Evolutionary conservation across 1,140 invertebrate species (phyloP).

Genomic region (Drosophila bifasciata): DNA sequence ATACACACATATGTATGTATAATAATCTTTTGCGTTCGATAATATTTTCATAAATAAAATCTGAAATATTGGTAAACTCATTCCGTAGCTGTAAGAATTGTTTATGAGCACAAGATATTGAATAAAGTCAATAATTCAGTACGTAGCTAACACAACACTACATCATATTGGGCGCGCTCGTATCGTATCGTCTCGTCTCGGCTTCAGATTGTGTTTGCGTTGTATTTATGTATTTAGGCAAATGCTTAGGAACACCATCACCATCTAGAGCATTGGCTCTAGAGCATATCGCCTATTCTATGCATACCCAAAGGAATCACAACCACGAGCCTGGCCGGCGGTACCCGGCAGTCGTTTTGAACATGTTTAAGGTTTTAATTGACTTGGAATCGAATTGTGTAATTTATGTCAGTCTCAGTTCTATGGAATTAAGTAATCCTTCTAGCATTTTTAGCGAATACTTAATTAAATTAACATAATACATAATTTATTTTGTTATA

Average conservation of each 20-base stretch:
- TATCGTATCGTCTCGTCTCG: background rate
- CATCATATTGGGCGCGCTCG: background rate
- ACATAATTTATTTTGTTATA: conserved; percentile 71
- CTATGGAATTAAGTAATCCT: conserved; percentile 57
- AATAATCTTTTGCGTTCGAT: conserved; percentile 11
- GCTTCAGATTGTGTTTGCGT: conserved; percentile 18
- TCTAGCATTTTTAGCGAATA: conserved; percentile 60
- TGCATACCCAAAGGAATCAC: background rate
- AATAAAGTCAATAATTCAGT: conserved; percentile 27
- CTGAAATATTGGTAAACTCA: conserved; percentile 61
- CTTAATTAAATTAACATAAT: conserved; percentile 70
- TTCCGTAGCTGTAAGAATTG: conserved; percentile 69
- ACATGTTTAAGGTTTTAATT: conserved; percentile 33
- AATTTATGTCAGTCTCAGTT: conserved; percentile 44
- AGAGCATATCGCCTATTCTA: conserved; percentile 13
- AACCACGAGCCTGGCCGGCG: too few relatives aligned
- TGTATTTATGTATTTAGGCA: conserved; percentile 46
- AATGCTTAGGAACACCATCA: conserved; percentile 18
- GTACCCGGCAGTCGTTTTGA: conserved; percentile 13
- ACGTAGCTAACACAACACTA: conserved; percentile 7
- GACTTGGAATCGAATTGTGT: conserved; percentile 31
- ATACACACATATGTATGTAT: conserved; percentile 19
- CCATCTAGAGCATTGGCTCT: conserved; percentile 10
- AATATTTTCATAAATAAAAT: conserved; percentile 15
- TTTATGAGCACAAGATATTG: conserved; percentile 49